Conservation (phyloP, 1,140 invertebrate species). For the Littorina saxatilis region DNA sequence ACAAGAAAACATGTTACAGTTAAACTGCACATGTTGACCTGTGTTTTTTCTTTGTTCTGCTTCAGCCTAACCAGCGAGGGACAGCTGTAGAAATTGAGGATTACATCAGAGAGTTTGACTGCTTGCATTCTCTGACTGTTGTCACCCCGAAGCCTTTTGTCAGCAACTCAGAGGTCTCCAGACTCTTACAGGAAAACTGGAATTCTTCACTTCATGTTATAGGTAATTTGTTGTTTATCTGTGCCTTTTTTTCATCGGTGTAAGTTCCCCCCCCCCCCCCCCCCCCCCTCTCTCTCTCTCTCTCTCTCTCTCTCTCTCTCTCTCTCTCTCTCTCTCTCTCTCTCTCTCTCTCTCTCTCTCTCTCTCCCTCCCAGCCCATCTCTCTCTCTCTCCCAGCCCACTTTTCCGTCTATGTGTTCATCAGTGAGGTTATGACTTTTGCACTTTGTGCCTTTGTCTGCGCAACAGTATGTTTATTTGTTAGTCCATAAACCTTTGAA, state of each 20-base stretch:
- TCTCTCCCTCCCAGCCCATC: too few species aligned
- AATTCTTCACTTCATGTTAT: slow-evolving; percentile 37
- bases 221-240: background rate
- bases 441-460: too few species aligned
- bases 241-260: background rate
- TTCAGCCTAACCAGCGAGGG: slow-evolving; percentile 59
- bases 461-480: too few species aligned
- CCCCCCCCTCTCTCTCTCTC: slow-evolving; percentile 7
- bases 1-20: too few species aligned
- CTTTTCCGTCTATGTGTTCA: background rate
- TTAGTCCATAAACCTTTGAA: too few species aligned
- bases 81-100: slow-evolving; percentile 68
- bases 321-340: slow-evolving; percentile 6
- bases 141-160: slow-evolving; percentile 33
- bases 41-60: background rate
- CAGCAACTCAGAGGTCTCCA: slow-evolving; percentile 51
- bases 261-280: background rate
- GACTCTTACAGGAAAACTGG: slow-evolving; percentile 62
- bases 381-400: background rate
- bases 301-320: slow-evolving; percentile 23
- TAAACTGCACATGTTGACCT: too few species aligned
- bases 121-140: slow-evolving; percentile 62
- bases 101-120: slow-evolving; percentile 65
- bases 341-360: slow-evolving; percentile 28
- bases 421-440: too few species aligned